Evolutionary conservation across 1,140 invertebrate species (phyloP), one percentile per base, ranked within the genome.

Genomic region (Procambarus virginalis): DNA sequence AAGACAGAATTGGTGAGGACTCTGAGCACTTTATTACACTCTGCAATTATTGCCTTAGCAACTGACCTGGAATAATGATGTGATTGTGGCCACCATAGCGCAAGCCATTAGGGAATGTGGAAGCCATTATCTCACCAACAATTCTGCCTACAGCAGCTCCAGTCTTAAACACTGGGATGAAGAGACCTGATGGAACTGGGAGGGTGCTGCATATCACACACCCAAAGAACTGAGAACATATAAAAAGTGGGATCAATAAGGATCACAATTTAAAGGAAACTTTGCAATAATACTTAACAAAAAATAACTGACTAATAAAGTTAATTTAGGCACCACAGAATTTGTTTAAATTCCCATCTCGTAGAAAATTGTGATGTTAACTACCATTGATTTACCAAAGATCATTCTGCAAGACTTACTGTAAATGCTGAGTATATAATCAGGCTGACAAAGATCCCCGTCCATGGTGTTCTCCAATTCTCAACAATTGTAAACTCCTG

Each of bases 131-230:
- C 94, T 99, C 99, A 0, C 98, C 98, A 51, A 99, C 96, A 49
- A 98, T 94, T 84, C 99, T 95, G 17, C 99, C 99, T 86, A 99
- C 95, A 0, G 97, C 97, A 14, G 98, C 99, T 58, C 98, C 99
- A 93, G 99, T 98, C 90, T 95, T 95, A 92, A 96, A 96, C 1
- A 95, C 94, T 48, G 95, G 95, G 64, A 96, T 95, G 93, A 96
- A 95, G 10, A 95, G 93, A 55, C 98, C 98, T 81, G 97, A 97
- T 4, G 98, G 98, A 46, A 99, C 97, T 0, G 98, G 98, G 60
- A 99, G 96, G 0, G 99, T 99, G 64, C 98, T 99, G 70, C 98
- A 97, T 90, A 99, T 95, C 92, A 99, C 98, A 14, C 97, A 97
- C 92, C 98, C 97, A 92, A 98, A 95, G 94, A 98, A 99, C 98